These are phyloP conservation scores for Porites divaricata DNA, from an alignment of 92 coral and sea anemone species.

Conservation along the genomic window DNA sequence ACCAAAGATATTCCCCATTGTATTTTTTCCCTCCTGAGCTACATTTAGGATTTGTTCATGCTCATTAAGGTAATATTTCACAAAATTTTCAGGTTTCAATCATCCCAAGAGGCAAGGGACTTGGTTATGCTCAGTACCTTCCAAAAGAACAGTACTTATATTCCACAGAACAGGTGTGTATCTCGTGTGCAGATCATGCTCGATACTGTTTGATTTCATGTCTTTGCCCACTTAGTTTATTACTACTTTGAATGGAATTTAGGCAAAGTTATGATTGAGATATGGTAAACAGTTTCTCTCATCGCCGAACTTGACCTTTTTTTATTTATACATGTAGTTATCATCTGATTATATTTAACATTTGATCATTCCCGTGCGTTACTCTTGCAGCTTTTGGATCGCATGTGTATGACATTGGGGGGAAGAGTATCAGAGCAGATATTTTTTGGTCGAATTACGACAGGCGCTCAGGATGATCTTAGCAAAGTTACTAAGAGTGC, in stretches of 20 bases:
- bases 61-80: too few species aligned
- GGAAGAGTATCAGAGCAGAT: conserved; percentile 99
- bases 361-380: too few species aligned
- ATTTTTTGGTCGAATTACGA: conserved; percentile 94
- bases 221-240: too few species aligned
- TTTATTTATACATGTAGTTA: too few species aligned
- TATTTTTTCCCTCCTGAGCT: too few species aligned
- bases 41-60: too few species aligned
- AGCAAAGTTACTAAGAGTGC: conserved; percentile 99
- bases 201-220: too few species aligned
- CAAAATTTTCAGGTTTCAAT: conserved; percentile 80
- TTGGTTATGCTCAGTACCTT: conserved; percentile 97
- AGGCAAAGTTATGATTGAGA: too few species aligned
- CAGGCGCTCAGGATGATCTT: conserved; percentile 99
- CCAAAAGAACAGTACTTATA: conserved; percentile 94
- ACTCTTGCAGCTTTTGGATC: conserved; percentile 83
- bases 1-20: too few species aligned
- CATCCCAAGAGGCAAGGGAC: conserved; percentile 97
- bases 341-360: not conserved
- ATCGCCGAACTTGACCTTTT: too few species aligned
- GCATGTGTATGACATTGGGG: conserved; percentile 99
- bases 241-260: too few species aligned
- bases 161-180: conserved; percentile 83
- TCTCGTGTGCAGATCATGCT: not conserved
- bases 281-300: too few species aligned